These are phyloP conservation scores for Tachina lurida DNA, from an alignment of 2,888 invertebrate species.

Conservation along the genomic window DNA sequence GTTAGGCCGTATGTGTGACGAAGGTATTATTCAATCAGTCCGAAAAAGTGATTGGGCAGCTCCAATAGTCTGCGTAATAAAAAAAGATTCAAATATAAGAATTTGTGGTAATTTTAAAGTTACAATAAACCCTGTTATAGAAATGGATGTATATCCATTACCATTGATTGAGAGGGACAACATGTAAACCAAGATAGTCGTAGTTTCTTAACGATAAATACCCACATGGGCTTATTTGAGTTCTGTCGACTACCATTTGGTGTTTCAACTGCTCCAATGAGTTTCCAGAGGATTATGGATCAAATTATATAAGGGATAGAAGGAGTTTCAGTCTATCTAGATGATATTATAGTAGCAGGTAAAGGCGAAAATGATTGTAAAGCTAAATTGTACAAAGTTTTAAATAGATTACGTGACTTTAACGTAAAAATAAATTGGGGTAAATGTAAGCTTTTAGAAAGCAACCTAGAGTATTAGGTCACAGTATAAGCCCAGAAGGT, in stretches of 20 bases:
- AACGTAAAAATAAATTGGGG: conserved; percentile 48
- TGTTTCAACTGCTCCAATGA: conserved; percentile 24
- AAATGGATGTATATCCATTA: conserved; percentile 58
- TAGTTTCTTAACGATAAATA: conserved; percentile 75
- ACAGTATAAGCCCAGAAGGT: conserved; percentile 55
- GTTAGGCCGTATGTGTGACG: conserved; percentile 39
- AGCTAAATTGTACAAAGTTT: conserved; percentile 29
- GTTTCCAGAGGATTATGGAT: conserved; percentile 59
- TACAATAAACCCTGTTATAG: conserved; percentile 54
- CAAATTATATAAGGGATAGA: conserved; percentile 46
- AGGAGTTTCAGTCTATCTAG: conserved; percentile 25
- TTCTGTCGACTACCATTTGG: conserved; percentile 38
- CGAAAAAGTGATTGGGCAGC: conserved; percentile 58
- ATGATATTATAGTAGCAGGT: conserved; percentile 46
- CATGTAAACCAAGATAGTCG: conserved; percentile 68
- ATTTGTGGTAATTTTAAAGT: conserved; percentile 65
- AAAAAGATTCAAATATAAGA: conserved; percentile 56
- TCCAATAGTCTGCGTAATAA: conserved; percentile 57
- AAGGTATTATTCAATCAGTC: conserved; percentile 19
- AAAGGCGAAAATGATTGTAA: conserved; percentile 37
- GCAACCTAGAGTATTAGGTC: conserved; percentile 22
- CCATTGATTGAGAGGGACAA: conserved; percentile 66
- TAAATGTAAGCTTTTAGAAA: conserved; percentile 27
- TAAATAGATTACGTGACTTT: conserved; percentile 45
- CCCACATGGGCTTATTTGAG: conserved; percentile 61